A percentile compares a stretch with the other conserved stretches of the same genome.
These are phyloP conservation scores for Hapalemur alaotrensis DNA, from an alignment of 2,797 vertebrate species.

Conservation along the genomic window DNA sequence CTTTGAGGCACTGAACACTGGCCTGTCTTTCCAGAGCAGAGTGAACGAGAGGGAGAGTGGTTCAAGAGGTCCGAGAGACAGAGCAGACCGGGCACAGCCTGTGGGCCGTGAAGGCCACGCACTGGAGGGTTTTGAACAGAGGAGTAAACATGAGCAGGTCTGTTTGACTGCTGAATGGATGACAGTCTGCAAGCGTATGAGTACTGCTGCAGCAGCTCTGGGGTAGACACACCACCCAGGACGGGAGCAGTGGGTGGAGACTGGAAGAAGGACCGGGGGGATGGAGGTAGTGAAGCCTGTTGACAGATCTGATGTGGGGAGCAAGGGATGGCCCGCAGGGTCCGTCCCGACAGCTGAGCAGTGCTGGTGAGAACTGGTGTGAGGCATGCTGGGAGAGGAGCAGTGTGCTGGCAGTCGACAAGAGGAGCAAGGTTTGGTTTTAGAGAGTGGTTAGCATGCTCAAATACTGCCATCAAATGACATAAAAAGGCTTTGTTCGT, in stretches of 20 bases:
- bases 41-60: background rate
- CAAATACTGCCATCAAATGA: background rate
- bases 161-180: background rate
- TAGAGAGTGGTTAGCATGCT: background rate
- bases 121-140: background rate
- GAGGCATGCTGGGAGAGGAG: background rate
- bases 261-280: background rate
- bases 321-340: background rate
- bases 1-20: background rate
- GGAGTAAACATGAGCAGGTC: background rate
- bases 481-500: background rate
- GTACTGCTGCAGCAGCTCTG: background rate
- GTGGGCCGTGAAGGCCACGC: rapidly evolving
- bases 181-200: background rate
- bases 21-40: background rate
- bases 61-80: background rate
- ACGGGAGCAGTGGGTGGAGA: rapidly evolving
- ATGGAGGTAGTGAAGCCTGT: background rate
- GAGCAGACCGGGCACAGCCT: rapidly evolving
- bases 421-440: background rate
- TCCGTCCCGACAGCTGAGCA: background rate
- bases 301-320: background rate
- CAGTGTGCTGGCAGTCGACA: background rate
- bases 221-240: background rate
- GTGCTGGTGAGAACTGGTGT: background rate